Base-by-base conservation (phyloP, 1,140 invertebrate genomes). In the Catajapyx aquilonaris region DNA sequence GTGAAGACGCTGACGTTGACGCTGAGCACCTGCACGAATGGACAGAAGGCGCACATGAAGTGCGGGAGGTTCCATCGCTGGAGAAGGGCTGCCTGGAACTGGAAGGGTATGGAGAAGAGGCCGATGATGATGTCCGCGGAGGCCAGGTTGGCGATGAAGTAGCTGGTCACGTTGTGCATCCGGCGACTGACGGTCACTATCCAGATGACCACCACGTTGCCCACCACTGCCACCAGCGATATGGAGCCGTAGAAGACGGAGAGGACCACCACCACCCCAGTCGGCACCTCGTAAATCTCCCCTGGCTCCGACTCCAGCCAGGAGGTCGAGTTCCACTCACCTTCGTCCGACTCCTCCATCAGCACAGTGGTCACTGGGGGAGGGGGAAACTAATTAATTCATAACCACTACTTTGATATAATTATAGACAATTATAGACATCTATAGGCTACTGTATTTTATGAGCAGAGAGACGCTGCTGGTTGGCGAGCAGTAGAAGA, bases 1-100 rank as follows among this genome's bases (percentile, higher is more conserved):
- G 80, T 84, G 47, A 83, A 81, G 7, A 86, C 71, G 33, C 73
- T 79, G 10, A 84, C 77, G 48, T 77, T 83, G 1, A 84, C 78
- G 41, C 71, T 77, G 1, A 81, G 50, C 0, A 66, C 62, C 55
- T 81, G 76, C 1, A 84, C 71, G 52, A 81, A 83, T 0, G 80
- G 79, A 44, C 77, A 81, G 48, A 83, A 73, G 0, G 73, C 62
- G 50, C 81, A 85, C 74, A 84, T 77, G 51, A 84, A 80, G 44
- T 73, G 52, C 0, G 80, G 78, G n/a, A 84, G 56, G 41, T 79
- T 69, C 81, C 81, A 85, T 41, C 72, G 53, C 52, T 83, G 79
- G 1, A 81, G 59, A 11, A 83, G 50, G 2, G 79, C 79, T 1
- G 79, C 78, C 63, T 83, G 79, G 52, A 84, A 85, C 69, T 84